Evolutionary conservation across 2,888 invertebrate species (phyloP).

Genomic region (Cacoxenus indagator): DNA sequence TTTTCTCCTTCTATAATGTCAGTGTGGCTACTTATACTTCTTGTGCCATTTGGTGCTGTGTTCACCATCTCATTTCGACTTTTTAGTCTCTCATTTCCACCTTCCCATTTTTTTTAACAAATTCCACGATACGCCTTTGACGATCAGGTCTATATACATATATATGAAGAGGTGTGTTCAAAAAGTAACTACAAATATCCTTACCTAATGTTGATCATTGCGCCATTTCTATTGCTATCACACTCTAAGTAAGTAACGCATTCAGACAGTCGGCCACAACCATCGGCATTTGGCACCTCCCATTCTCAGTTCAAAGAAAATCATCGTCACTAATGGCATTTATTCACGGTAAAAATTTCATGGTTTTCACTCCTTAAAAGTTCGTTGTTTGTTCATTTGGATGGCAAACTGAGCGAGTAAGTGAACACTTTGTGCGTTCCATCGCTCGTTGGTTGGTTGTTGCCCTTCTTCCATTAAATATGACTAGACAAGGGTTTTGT

Average conservation of each 20-base stretch:
- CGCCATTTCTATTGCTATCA: no score
- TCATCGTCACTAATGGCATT: neutral
- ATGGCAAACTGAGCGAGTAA: neutral
- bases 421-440: neutral
- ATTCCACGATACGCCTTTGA: neutral
- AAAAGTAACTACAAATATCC: no score
- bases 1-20: neutral
- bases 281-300: no score
- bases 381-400: neutral
- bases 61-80: no score
- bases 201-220: no score
- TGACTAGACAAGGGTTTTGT: neutral
- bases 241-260: no score
- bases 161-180: no score
- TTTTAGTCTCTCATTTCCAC: neutral
- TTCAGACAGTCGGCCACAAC: no score
- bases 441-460: neutral
- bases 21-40: neutral
- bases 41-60: neutral
- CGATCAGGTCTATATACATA: neutral
- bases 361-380: neutral
- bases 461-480: neutral
- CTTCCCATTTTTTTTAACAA: neutral
- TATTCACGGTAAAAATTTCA: neutral
- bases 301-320: neutral